phyloP scores from a whole-genome alignment of 92 coral and sea anemone genomes.

The Zoanthus solanderi region DNA sequence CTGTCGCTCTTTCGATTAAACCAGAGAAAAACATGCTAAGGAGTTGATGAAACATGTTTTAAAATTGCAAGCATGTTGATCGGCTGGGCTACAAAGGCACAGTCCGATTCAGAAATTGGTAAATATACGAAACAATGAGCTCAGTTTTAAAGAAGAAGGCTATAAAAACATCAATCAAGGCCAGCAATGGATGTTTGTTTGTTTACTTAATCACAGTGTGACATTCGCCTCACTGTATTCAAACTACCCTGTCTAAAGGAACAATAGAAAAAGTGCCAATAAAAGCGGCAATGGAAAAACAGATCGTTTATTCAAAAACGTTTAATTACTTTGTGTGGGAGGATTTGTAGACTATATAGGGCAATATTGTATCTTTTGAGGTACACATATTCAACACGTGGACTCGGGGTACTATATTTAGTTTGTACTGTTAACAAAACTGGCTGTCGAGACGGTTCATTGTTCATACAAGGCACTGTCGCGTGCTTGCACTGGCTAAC shows the following conservation, averaged over 20 bases:
- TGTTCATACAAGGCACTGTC: conserved; percentile 59
- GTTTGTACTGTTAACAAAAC: conserved; percentile 64
- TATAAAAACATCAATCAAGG: conserved; percentile 94
- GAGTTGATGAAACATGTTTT: conserved; percentile 77
- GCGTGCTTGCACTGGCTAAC: conserved; percentile 66
- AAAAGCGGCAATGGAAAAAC: conserved; percentile 87
- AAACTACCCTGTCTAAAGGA: conserved; percentile 82
- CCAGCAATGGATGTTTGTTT: conserved; percentile 83
- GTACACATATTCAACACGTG: conserved; percentile 88
- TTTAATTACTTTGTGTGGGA: conserved; percentile 97
- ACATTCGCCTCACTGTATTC: conserved; percentile 84
- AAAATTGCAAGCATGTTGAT: conserved; percentile 64
- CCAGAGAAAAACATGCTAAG: not conserved
- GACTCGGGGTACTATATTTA: conserved; percentile 62
- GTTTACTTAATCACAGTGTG: conserved; percentile 85
- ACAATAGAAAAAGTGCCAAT: conserved; percentile 94
- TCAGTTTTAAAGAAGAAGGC: conserved; percentile 89
- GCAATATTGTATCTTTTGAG: conserved; percentile 89
- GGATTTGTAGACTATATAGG: conserved; percentile 85
- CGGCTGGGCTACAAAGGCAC: conserved; percentile 65
- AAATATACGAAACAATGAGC: conserved; percentile 85
- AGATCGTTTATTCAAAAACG: conserved; percentile 90
- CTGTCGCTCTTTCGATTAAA: not conserved
- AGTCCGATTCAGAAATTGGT: conserved; percentile 83
- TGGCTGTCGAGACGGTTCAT: conserved; percentile 46